Percentiles rank a stretch among this genome's conserved stretches.
These are phyloP conservation scores for Porites australiensis DNA, from an alignment of 64 coral and sea anemone genomes.

Conservation along the genomic window DNA sequence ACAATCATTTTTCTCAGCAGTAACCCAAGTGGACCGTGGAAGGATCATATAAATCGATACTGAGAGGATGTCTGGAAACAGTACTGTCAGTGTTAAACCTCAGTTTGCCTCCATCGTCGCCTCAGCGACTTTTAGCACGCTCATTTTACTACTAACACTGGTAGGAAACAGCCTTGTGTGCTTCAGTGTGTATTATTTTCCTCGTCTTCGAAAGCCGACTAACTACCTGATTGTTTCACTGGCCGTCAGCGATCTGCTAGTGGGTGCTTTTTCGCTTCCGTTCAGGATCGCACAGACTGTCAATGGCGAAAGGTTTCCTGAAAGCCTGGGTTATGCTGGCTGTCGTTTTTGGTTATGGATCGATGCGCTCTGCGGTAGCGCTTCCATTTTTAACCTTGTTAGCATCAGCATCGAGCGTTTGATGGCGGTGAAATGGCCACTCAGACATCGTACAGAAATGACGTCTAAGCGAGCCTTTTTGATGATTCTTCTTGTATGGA, in stretches of 20 bases:
- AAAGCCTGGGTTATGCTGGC: slow-evolving; percentile 47
- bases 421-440: slow-evolving; percentile 83
- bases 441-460: slow-evolving; percentile 88
- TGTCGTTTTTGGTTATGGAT: slow-evolving; percentile 96
- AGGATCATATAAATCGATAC: too few relatives aligned
- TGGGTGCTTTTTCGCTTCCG: slow-evolving; percentile 79
- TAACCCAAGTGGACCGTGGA: not conserved
- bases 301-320: slow-evolving; percentile 65
- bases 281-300: slow-evolving; percentile 90
- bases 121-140: slow-evolving; percentile 77
- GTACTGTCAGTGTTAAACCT: not conserved
- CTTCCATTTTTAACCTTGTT: slow-evolving; percentile 88
- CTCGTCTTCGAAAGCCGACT: slow-evolving; percentile 84
- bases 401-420: slow-evolving; percentile 91
- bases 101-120: slow-evolving; percentile 24
- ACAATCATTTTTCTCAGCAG: slow-evolving; percentile 8
- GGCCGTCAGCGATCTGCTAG: slow-evolving; percentile 87
- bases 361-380: slow-evolving; percentile 82
- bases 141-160: slow-evolving; percentile 91
- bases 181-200: slow-evolving; percentile 81
- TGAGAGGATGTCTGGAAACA: not conserved
- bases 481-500: slow-evolving; percentile 81
- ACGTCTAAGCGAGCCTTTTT: slow-evolving; percentile 64
- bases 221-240: slow-evolving; percentile 94
- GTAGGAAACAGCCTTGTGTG: slow-evolving; percentile 93